Conservation (phyloP, 2,797 vertebrate species). For the Potorous gilbertii region DNA sequence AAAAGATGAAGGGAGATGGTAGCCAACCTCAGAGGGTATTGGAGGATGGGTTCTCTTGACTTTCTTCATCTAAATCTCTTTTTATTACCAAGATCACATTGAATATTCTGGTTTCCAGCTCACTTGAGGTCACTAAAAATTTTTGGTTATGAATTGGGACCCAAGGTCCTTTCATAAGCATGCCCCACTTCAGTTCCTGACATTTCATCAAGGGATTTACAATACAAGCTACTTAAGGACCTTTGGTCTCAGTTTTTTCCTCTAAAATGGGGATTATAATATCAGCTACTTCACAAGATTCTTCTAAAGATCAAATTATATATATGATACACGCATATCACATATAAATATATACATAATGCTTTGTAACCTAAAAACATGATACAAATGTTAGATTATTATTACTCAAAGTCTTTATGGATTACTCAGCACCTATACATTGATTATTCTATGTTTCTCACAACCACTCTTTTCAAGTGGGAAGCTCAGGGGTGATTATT, state of each 20-base stretch:
- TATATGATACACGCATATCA: neutral
- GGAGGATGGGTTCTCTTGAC: neutral
- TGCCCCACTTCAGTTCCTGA: conserved; percentile 10
- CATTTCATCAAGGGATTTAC: conserved; percentile 14
- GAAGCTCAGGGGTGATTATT: neutral
- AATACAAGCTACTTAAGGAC: neutral
- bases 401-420: neutral
- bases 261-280: neutral
- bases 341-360: neutral
- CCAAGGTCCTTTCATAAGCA: conserved; percentile 6
- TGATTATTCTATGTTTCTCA: neutral
- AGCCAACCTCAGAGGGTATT: neutral
- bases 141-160: neutral
- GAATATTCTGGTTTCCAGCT: conserved; percentile 41
- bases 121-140: conserved; percentile 43
- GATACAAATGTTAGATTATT: neutral
- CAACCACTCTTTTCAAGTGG: neutral
- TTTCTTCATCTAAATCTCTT: conserved; percentile 53
- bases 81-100: conserved; percentile 65
- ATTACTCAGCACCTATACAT: neutral
- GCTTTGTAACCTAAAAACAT: neutral
- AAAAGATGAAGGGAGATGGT: neutral
- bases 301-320: neutral
- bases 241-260: neutral
- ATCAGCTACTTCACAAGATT: neutral